These are phyloP conservation scores for Girardinus metallicus DNA, from an alignment of 2,797 vertebrate species.

Conservation along the genomic window DNA sequence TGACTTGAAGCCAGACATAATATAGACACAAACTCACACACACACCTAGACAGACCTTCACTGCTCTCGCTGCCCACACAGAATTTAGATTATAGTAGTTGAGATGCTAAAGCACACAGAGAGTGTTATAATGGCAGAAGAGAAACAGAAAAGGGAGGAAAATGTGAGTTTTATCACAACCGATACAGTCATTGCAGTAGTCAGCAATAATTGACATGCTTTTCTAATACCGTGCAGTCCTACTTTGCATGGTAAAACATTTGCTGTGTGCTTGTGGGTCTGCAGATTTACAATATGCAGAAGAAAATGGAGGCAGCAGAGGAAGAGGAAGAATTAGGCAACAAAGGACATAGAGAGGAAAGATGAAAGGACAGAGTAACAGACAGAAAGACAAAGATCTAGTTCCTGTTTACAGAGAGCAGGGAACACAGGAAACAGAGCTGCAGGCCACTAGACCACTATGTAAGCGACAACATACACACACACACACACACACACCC, in stretches of 20 bases:
- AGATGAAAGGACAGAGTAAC: slow-evolving; percentile 49
- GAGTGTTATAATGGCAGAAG: background rate
- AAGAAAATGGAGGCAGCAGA: slow-evolving; percentile 23
- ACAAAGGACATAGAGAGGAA: slow-evolving; percentile 28
- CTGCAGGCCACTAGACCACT: slow-evolving; percentile 40
- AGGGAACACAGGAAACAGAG: slow-evolving; percentile 63
- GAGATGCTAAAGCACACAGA: background rate
- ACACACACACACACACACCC: slow-evolving; percentile 13
- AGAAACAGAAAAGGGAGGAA: background rate
- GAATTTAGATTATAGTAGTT: background rate
- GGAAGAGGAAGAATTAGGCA: slow-evolving; percentile 38
- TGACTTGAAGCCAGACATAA: background rate
- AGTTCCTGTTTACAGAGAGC: slow-evolving; percentile 73
- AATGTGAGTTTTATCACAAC: background rate
- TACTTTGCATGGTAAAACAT: slow-evolving; percentile 41
- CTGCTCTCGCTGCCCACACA: background rate
- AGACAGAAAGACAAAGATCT: slow-evolving; percentile 53
- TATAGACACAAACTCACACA: background rate
- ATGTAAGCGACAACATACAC: slow-evolving; percentile 31
- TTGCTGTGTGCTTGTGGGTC: slow-evolving; percentile 31
- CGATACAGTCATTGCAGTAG: background rate
- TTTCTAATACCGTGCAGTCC: slow-evolving; percentile 28
- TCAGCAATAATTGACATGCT: background rate
- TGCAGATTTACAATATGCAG: slow-evolving; percentile 39
- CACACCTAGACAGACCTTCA: background rate